Conservation (phyloP, 2,888 invertebrate genomes). For the Melanostoma scalare region DNA sequence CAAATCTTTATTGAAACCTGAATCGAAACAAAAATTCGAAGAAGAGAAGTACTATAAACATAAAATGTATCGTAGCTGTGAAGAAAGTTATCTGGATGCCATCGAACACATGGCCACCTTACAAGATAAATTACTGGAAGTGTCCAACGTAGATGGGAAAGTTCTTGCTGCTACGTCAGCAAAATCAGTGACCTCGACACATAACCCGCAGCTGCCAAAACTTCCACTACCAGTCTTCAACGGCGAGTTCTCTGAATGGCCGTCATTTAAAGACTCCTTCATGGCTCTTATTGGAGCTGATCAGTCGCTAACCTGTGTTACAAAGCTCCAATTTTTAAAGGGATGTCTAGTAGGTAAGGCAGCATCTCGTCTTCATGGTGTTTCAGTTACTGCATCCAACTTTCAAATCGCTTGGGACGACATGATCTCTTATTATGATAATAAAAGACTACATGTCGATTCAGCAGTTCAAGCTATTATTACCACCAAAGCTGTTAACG, state of each 20-base stretch:
- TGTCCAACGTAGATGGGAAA: background rate
- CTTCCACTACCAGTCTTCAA: background rate
- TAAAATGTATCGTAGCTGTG: constrained; percentile 1
- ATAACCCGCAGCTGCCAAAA: background rate
- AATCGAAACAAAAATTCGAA: background rate
- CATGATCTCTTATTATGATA: constrained; percentile 23
- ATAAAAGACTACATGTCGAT: constrained; percentile 27
- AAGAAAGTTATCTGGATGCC: background rate
- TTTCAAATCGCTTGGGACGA: constrained; percentile 29
- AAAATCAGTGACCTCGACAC: background rate
- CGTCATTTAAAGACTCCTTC: constrained; percentile 16
- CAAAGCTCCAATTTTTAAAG: too few relatives aligned
- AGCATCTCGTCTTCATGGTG: background rate
- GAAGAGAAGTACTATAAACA: background rate
- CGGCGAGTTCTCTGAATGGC: background rate
- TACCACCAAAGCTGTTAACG: constrained; percentile 12
- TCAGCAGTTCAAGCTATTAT: constrained; percentile 15
- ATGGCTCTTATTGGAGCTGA: background rate
- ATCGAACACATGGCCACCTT: constrained; percentile 1
- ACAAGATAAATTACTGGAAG: background rate
- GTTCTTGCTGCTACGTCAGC: constrained; percentile 1
- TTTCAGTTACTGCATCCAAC: constrained; percentile 8
- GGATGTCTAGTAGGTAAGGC: constrained; percentile 29
- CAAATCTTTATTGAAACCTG: constrained; percentile 8
- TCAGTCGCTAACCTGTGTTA: constrained; percentile 10